phyloP scores from a whole-genome alignment of 1,140 invertebrate species.

The Asobara japonica region DNA sequence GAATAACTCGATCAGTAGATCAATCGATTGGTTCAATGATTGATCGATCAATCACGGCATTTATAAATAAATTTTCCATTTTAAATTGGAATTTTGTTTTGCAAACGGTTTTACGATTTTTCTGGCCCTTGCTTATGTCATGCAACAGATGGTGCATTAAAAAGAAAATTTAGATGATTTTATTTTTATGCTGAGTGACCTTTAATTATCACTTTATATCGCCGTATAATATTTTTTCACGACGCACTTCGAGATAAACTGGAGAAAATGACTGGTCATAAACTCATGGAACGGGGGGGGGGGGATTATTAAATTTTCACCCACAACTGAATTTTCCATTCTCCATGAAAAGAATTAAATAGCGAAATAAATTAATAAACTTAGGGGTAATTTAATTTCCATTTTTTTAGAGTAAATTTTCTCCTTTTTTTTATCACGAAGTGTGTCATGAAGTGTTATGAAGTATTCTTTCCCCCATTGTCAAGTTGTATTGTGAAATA shows the following conservation, averaged over 20 bases:
- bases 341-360: neutral
- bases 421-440: neutral
- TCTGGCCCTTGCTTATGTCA: neutral
- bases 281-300: no score
- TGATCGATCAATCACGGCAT: neutral
- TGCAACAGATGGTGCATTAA: conserved; percentile 1
- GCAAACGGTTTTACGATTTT: conserved; percentile 9
- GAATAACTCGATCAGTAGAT: no score
- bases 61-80: neutral
- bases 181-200: neutral
- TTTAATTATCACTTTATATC: conserved; percentile 2
- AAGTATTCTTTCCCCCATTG: neutral
- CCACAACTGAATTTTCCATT: neutral
- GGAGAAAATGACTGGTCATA: neutral
- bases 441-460: neutral
- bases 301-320: neutral
- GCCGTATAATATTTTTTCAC: neutral
- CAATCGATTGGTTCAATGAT: neutral
- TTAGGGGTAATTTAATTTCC: neutral
- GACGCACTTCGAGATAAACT: neutral
- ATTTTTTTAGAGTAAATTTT: neutral
- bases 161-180: neutral
- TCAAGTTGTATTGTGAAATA: neutral
- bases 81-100: neutral
- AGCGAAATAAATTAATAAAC: neutral